Percentiles rank a stretch among this genome's conserved stretches.
phyloP scores from a whole-genome alignment of 30 jellyfish, hydroid and myxozoan genomes.

The Chrysaora quinquecirrha region DNA sequence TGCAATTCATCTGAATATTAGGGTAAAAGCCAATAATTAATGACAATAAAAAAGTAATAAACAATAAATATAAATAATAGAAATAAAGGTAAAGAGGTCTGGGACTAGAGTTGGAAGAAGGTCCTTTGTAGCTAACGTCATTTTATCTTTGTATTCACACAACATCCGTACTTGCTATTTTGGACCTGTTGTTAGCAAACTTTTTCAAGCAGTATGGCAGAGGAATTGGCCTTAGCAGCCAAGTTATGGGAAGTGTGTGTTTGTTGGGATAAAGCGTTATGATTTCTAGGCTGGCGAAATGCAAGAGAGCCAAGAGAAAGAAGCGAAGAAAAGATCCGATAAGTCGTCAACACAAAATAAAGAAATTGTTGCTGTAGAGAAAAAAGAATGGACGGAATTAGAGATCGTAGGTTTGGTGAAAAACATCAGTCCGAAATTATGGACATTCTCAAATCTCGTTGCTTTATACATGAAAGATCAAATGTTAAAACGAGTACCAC shows the following conservation, averaged over 20 bases:
- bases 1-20: too few species aligned
- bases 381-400: constrained; percentile 87
- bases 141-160: background rate
- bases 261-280: constrained; percentile 36
- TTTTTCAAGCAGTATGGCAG: constrained; percentile 16
- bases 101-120: background rate
- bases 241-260: constrained; percentile 9
- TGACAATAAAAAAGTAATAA: too few species aligned
- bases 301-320: constrained; percentile 76
- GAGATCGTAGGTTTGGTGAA: constrained; percentile 92
- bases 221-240: constrained; percentile 59
- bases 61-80: too few species aligned
- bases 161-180: background rate
- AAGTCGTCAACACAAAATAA: constrained; percentile 59
- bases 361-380: constrained; percentile 69
- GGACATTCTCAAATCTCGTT: constrained; percentile 89
- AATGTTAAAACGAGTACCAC: constrained; percentile 83
- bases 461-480: constrained; percentile 82
- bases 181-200: background rate
- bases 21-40: too few species aligned
- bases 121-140: background rate
- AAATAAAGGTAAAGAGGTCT: too few species aligned
- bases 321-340: constrained; percentile 70
- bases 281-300: constrained; percentile 75
- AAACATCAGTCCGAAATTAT: constrained; percentile 89